phyloP scores from a whole-genome alignment of 2,888 invertebrate genomes.

The Meiosimyza decipiens region DNA sequence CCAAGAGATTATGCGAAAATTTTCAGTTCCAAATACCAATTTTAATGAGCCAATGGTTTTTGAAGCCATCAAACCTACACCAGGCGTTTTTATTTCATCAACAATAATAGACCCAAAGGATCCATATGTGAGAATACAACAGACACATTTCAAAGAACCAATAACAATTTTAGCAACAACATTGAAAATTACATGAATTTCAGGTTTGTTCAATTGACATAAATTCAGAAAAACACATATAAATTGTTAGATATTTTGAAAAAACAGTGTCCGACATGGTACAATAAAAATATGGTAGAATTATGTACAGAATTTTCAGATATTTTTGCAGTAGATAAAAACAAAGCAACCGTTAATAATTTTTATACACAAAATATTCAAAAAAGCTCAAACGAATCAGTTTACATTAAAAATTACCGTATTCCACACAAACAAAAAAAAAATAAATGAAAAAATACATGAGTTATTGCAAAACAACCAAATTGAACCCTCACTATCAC shows the following conservation, averaged over 20 bases:
- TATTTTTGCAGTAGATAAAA: background rate
- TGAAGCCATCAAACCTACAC: background rate
- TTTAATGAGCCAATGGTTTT: background rate
- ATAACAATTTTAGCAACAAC: background rate
- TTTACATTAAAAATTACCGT: background rate
- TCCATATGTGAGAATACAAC: conserved; percentile 1
- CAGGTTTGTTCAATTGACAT: background rate
- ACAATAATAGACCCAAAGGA: background rate
- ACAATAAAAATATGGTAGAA: background rate
- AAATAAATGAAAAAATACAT: conserved; percentile 2
- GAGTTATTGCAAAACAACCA: background rate
- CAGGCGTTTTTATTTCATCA: background rate
- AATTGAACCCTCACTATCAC: too few species aligned
- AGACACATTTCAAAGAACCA: background rate
- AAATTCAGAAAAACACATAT: background rate
- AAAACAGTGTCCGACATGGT: background rate
- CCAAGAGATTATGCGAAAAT: background rate
- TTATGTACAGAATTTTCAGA: conserved; percentile 5
- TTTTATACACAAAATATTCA: background rate
- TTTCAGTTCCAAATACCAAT: background rate
- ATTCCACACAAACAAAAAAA: background rate
- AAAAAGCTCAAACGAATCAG: conserved; percentile 4
- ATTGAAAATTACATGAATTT: background rate
- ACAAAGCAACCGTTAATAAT: background rate
- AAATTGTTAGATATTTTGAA: background rate